These are phyloP conservation scores for Nemapogon koenigi DNA, from an alignment of 2,888 invertebrate genomes.

Conservation along the genomic window DNA sequence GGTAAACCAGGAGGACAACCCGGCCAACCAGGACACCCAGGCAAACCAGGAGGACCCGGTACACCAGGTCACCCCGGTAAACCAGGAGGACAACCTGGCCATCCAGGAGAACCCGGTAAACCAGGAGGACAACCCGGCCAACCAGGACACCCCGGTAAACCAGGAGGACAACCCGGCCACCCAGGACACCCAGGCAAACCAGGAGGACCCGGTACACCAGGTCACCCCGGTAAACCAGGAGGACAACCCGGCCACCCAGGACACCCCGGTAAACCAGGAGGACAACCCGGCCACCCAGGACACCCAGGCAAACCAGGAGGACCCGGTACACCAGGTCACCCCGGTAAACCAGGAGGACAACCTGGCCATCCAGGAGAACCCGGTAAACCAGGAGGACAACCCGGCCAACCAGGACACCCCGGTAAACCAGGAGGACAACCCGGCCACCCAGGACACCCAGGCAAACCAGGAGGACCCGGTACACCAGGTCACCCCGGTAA, in stretches of 20 bases:
- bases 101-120: constrained; percentile 5
- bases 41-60: not conserved
- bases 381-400: constrained; percentile 8
- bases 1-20: constrained; percentile 5
- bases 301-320: constrained; percentile 7
- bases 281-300: constrained; percentile 6
- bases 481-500: constrained; percentile 18
- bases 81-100: constrained; percentile 6
- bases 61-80: constrained; percentile 8
- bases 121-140: not conserved
- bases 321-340: constrained; percentile 2
- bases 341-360: constrained; percentile 10
- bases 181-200: constrained; percentile 6
- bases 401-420: constrained; percentile 1
- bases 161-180: constrained; percentile 7
- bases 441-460: constrained; percentile 3
- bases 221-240: not conserved
- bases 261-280: constrained; percentile 9
- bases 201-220: constrained; percentile 4
- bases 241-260: constrained; percentile 6
- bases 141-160: constrained; percentile 10
- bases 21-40: not conserved
- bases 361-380: no score
- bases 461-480: not conserved
- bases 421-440: constrained; percentile 3